Conservation (phyloP, 2,113 vertebrate genomes). For the Ceyx margarethae region DNA sequence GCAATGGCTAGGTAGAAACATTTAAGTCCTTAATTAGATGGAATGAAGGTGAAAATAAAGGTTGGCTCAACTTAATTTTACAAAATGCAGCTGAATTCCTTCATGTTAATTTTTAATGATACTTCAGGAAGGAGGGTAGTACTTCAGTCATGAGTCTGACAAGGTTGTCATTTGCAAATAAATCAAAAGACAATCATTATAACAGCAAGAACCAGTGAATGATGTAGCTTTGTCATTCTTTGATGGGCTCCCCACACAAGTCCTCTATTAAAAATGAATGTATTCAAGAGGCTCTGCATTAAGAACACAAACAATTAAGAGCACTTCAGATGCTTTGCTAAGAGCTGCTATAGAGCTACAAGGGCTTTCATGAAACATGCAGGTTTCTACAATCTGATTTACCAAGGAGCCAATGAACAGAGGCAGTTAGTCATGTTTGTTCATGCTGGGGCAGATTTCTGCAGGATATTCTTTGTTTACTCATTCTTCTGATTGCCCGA, state of each 20-base stretch:
- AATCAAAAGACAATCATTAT: conserved; percentile 77
- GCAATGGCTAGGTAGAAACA: conserved; percentile 73
- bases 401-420: conserved; percentile 42
- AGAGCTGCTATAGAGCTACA: conserved; percentile 71
- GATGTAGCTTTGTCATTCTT: conserved; percentile 77
- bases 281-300: conserved; percentile 80
- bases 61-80: conserved; percentile 55
- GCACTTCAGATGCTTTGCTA: conserved; percentile 76
- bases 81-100: conserved; percentile 72
- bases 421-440: conserved; percentile 69
- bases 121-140: conserved; percentile 65
- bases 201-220: conserved; percentile 71
- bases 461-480: conserved; percentile 16
- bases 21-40: conserved; percentile 74
- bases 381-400: conserved; percentile 62
- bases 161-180: conserved; percentile 82
- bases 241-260: conserved; percentile 76
- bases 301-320: conserved; percentile 84
- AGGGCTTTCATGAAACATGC: conserved; percentile 68
- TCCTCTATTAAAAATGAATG: conserved; percentile 84
- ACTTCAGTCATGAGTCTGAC: conserved; percentile 70
- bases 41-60: conserved; percentile 38
- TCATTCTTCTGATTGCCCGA: conserved; percentile 39
- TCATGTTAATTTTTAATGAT: conserved; percentile 71
- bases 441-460: conserved; percentile 39